phyloP scores from a whole-genome alignment of 2,888 invertebrate species.

The Sarcophaga variegata region DNA sequence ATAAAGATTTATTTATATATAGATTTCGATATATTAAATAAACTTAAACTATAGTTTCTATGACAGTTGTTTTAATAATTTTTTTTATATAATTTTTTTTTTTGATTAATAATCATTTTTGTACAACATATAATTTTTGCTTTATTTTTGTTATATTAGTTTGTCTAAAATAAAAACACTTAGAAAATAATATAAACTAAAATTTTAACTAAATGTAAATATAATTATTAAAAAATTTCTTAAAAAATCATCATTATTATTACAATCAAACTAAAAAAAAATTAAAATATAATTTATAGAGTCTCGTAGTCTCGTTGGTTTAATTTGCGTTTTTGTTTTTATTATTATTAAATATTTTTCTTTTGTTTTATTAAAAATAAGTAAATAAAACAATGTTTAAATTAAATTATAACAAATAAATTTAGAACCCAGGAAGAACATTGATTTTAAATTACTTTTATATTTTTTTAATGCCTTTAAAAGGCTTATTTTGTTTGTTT shows the following conservation, averaged over 20 bases:
- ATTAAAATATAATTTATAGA: slow-evolving; percentile 66
- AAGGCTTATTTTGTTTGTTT: not conserved
- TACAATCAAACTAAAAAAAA: slow-evolving; percentile 32
- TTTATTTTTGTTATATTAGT: slow-evolving; percentile 18
- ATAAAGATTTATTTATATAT: slow-evolving; percentile 52
- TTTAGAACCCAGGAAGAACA: slow-evolving; percentile 66
- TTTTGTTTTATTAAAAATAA: slow-evolving; percentile 22
- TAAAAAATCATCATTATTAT: too few species aligned
- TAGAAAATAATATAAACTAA: slow-evolving; percentile 15
- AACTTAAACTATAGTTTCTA: slow-evolving; percentile 68
- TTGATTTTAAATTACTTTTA: slow-evolving; percentile 46
- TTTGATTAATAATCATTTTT: slow-evolving; percentile 74
- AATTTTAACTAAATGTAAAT: slow-evolving; percentile 13
- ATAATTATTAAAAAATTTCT: too few species aligned
- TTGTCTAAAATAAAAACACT: slow-evolving; percentile 23
- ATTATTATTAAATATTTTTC: not conserved
- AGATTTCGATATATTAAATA: slow-evolving; percentile 62
- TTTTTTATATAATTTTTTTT: slow-evolving; percentile 33
- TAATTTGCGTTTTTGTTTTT: slow-evolving; percentile 27
- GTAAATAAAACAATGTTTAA: slow-evolving; percentile 4
- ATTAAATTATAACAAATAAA: slow-evolving; percentile 36
- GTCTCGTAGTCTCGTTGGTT: slow-evolving; percentile 75
- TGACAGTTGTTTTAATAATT: slow-evolving; percentile 53
- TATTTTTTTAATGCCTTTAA: too few species aligned
- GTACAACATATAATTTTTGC: slow-evolving; percentile 67